phyloP scores from a whole-genome alignment of 2,888 invertebrate genomes.

The Stomorhina lunata region DNA sequence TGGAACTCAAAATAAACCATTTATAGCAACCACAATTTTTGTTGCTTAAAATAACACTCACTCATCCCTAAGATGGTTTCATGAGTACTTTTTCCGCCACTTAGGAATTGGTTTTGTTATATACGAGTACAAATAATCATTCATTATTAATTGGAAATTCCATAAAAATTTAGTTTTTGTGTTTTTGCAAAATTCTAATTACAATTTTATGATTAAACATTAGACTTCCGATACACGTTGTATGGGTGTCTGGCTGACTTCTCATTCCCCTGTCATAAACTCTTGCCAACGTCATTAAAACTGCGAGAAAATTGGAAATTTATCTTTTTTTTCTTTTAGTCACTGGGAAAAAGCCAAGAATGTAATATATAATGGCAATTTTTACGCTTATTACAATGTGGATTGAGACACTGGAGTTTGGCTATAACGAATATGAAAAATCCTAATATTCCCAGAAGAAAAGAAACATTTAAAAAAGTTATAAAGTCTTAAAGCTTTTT shows the following conservation, averaged over 20 bases:
- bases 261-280: constrained; percentile 16
- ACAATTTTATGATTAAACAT: constrained; percentile 57
- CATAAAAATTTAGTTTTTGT: constrained; percentile 24
- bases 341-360: background rate
- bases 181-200: constrained; percentile 59
- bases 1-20: constrained; percentile 55
- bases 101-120: constrained; percentile 54
- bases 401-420: background rate
- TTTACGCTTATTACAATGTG: constrained; percentile 23
- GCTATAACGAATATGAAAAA: constrained; percentile 7
- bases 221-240: background rate
- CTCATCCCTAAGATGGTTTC: background rate
- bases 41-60: background rate
- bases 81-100: constrained; percentile 20
- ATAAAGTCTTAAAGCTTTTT: too few relatives aligned
- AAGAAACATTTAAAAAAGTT: background rate
- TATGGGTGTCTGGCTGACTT: background rate
- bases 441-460: background rate
- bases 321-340: constrained; percentile 2
- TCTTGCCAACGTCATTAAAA: background rate
- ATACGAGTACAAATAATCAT: constrained; percentile 61
- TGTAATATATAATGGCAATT: constrained; percentile 5
- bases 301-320: constrained; percentile 29
- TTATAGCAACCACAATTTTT: constrained; percentile 38
- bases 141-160: constrained; percentile 65